These are phyloP conservation scores for Caenorhabditis panamensis DNA, from an alignment of 2,888 invertebrate genomes.

Conservation along the genomic window DNA sequence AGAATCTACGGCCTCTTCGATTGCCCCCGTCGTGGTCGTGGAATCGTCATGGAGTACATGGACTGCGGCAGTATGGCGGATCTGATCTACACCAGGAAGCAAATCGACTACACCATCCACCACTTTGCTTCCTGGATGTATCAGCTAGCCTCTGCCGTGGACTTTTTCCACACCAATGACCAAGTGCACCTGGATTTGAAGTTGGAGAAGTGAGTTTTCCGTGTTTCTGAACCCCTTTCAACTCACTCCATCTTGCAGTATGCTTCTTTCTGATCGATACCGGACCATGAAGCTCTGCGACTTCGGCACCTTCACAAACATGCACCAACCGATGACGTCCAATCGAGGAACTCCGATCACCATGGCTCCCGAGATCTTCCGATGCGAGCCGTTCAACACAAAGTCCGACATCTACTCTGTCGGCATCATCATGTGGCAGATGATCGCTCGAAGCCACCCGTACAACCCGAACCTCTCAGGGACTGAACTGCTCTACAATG, in stretches of 20 bases:
- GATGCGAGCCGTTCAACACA: conserved; percentile 93
- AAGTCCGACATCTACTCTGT: conserved; percentile 99
- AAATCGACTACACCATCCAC: conserved; percentile 87
- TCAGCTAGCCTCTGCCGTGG: conserved; percentile 95
- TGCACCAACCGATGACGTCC: conserved; percentile 85
- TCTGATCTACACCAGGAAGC: conserved; percentile 76
- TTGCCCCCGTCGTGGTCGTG: conserved; percentile 75
- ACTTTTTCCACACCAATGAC: conserved; percentile 94
- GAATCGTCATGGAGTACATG: conserved; percentile 96
- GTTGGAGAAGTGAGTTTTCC: conserved; percentile 76
- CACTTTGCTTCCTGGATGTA: conserved; percentile 97
- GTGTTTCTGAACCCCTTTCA: conserved; percentile 49
- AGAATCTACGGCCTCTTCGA: conserved; percentile 63
- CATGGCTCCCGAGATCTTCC: conserved; percentile 93
- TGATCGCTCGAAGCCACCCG: conserved; percentile 87
- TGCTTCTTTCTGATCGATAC: conserved; percentile 90
- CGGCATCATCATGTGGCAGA: conserved; percentile 98
- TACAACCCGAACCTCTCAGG: conserved; percentile 31
- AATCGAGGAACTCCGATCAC: conserved; percentile 97
- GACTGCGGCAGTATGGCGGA: conserved; percentile 97
- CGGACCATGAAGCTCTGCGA: conserved; percentile 96
- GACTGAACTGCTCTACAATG: conserved; percentile 59
- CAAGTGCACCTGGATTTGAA: conserved; percentile 89
- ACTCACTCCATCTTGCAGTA: conserved; percentile 79
- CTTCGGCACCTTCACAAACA: conserved; percentile 86